Conservation (phyloP, 1,140 invertebrate genomes). For the Drosophila auraria region DNA sequence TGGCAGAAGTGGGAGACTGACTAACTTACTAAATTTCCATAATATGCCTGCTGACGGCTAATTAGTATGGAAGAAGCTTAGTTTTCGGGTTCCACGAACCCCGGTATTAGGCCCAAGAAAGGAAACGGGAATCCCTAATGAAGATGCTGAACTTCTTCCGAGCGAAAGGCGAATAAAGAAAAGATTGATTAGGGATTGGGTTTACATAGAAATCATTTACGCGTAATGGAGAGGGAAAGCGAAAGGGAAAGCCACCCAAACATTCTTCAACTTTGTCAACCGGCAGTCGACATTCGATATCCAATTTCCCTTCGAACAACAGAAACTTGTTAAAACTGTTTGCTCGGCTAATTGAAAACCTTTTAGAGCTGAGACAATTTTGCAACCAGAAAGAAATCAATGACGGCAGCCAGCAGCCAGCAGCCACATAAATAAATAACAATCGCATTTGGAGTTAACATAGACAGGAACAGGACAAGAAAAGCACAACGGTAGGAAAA, state of each 20-base stretch:
- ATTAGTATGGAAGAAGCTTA: constrained; percentile 59
- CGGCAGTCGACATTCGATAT: constrained; percentile 39
- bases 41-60: constrained; percentile 59
- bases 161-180: constrained; percentile 26
- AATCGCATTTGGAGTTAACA: constrained; percentile 47
- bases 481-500: constrained; percentile 43
- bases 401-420: constrained; percentile 4
- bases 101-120: constrained; percentile 15
- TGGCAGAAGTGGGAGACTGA: constrained; percentile 12
- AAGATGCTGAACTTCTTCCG: constrained; percentile 33
- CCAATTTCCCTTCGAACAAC: constrained; percentile 48
- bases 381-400: constrained; percentile 35
- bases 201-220: constrained; percentile 22
- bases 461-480: constrained; percentile 34
- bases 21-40: constrained; percentile 61
- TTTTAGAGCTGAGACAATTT: constrained; percentile 56
- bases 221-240: not conserved
- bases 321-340: constrained; percentile 56
- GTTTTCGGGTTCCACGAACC: constrained; percentile 40
- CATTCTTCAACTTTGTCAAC: constrained; percentile 25
- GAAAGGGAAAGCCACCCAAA: constrained; percentile 4
- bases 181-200: constrained; percentile 45
- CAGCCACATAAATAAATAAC: constrained; percentile 64
- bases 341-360: constrained; percentile 63
- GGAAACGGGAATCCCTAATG: constrained; percentile 44